Percentiles rank a stretch among this genome's conserved stretches.
These are phyloP conservation scores for Stomatorhinus walkeri DNA, from an alignment of 2,797 vertebrate genomes.

Conservation along the genomic window DNA sequence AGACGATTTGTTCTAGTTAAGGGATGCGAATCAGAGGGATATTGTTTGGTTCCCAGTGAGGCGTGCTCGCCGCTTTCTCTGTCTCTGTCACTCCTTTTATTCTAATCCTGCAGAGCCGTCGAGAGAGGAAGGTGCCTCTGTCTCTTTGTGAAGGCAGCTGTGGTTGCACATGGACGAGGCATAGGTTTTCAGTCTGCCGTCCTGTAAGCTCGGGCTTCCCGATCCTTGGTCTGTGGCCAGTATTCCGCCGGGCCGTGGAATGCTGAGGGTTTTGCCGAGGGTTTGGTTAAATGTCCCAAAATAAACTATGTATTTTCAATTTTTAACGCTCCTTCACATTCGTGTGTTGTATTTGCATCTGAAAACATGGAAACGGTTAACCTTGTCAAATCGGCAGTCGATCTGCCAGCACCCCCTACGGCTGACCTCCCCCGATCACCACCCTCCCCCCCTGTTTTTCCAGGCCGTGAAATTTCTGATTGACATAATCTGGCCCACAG, in stretches of 20 bases:
- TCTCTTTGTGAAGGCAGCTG: background rate
- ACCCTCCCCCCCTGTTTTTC: background rate
- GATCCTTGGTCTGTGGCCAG: background rate
- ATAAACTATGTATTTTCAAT: background rate
- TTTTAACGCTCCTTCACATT: background rate
- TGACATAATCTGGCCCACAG: background rate
- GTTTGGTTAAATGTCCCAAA: background rate
- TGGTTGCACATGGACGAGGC: background rate
- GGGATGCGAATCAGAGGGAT: background rate
- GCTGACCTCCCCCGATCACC: background rate
- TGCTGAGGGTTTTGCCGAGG: background rate
- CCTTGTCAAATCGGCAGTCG: background rate
- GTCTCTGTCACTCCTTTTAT: background rate
- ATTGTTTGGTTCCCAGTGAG: slow-evolving; percentile 4
- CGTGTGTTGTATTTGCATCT: background rate
- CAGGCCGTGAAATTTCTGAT: background rate
- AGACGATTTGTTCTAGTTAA: slow-evolving; percentile 15
- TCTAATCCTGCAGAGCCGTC: background rate
- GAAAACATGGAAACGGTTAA: background rate
- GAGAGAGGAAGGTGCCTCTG: background rate
- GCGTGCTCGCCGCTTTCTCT: background rate
- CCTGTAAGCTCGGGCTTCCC: background rate
- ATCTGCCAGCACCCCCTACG: background rate
- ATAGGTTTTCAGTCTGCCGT: background rate
- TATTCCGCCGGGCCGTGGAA: background rate